A percentile compares a stretch with the other conserved stretches of the same genome.
phyloP scores from a whole-genome alignment of 2,888 invertebrate species.

The Taenaris catops region DNA sequence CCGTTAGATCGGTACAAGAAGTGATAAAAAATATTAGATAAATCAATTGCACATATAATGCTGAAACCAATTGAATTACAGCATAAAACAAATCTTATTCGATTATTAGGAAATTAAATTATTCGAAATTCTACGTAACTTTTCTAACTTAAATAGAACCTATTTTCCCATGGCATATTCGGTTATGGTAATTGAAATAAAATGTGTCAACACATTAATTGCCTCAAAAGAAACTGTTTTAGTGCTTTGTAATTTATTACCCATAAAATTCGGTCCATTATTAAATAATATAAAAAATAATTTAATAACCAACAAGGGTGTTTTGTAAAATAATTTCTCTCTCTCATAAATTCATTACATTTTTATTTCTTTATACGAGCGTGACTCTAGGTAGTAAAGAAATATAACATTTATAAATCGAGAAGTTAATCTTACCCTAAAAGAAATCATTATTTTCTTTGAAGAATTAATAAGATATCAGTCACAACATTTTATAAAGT shows the following conservation, averaged over 20 bases:
- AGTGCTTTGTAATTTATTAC: conserved; percentile 15
- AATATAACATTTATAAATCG: conserved; percentile 37
- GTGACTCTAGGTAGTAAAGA: conserved; percentile 47
- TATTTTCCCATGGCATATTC: background rate
- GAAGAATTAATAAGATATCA: conserved; percentile 30
- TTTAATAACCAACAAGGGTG: conserved; percentile 29
- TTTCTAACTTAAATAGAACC: no score
- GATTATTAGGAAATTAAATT: no score
- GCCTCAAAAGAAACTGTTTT: conserved; percentile 13
- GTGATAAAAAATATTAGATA: no score
- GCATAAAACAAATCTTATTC: no score
- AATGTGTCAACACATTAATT: conserved; percentile 11
- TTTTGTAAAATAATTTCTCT: conserved; percentile 25
- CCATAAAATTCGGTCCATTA: conserved; percentile 18
- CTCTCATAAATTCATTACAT: conserved; percentile 30
- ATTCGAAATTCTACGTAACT: background rate
- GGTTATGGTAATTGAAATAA: conserved; percentile 4
- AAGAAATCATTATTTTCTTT: conserved; percentile 28
- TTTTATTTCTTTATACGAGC: conserved; percentile 37
- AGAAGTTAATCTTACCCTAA: conserved; percentile 31
- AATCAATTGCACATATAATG: no score
- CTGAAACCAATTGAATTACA: no score
- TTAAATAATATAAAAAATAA: conserved; percentile 28
- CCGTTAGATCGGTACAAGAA: no score
- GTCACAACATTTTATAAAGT: conserved; percentile 21